Conservation (phyloP, 2,113 vertebrate genomes). For the Rattus rattus region DNA sequence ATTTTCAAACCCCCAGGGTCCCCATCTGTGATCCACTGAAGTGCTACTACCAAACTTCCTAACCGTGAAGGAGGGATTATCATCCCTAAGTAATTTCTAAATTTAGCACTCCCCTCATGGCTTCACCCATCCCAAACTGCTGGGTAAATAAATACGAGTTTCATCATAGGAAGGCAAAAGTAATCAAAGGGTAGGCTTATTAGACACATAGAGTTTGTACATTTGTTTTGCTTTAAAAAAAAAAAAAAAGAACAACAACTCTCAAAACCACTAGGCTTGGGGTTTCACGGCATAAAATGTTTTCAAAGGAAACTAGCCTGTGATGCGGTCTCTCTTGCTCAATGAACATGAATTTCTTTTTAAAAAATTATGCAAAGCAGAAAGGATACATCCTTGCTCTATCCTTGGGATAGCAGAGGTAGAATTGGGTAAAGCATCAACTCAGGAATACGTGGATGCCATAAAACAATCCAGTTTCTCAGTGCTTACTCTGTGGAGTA, state of each 20-base stretch:
- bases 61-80: neutral
- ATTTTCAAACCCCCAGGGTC: neutral
- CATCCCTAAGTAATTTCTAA: conserved; percentile 26
- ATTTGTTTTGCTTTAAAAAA: neutral
- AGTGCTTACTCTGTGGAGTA: neutral
- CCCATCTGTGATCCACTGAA: neutral
- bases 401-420: neutral
- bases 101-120: neutral
- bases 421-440: neutral
- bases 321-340: neutral
- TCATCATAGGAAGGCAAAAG: neutral
- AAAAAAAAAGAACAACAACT: neutral
- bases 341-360: neutral
- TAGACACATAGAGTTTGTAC: neutral
- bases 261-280: conserved; percentile 8
- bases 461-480: neutral
- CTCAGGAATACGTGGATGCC: neutral
- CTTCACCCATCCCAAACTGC: neutral
- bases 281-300: neutral
- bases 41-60: neutral
- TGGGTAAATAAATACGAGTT: conserved; percentile 27
- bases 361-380: no score
- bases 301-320: neutral
- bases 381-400: neutral
- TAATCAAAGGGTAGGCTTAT: neutral